These are phyloP conservation scores for Rhopalosiphum padi DNA, from an alignment of 1,140 invertebrate species.

Conservation along the genomic window DNA sequence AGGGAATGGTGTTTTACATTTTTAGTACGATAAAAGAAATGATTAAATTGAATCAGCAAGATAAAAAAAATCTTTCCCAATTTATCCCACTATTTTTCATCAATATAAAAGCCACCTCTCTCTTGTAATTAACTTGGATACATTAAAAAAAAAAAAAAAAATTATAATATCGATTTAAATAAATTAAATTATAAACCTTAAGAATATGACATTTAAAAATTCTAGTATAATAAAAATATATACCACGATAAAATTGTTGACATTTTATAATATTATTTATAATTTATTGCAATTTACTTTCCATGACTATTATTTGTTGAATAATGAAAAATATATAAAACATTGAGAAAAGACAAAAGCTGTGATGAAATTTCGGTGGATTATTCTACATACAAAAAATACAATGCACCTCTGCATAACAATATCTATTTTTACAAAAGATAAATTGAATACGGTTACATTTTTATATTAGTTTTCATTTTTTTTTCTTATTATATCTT, in stretches of 20 bases:
- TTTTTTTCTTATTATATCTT: neutral
- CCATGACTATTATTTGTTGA: neutral
- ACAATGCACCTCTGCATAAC: neutral
- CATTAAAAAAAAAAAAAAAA: neutral
- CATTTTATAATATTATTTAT: neutral
- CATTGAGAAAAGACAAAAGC: neutral
- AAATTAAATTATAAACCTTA: neutral
- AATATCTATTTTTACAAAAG: slow-evolving; percentile 1
- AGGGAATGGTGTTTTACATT: neutral
- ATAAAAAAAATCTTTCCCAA: neutral
- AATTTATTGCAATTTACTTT: neutral
- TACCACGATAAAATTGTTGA: neutral
- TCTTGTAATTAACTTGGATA: neutral
- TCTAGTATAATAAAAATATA: neutral
- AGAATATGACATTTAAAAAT: neutral
- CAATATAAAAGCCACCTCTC: neutral
- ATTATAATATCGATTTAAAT: neutral
- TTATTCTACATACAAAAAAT: neutral
- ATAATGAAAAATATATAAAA: neutral
- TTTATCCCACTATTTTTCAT: neutral
- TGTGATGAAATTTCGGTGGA: neutral
- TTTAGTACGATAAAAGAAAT: neutral
- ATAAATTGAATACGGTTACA: neutral
- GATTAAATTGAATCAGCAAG: neutral
- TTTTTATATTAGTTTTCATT: neutral